A percentile compares a stretch with the other conserved stretches of the same genome.
Conservation (phyloP, 2,113 vertebrate species). For the Equus quagga region DNA sequence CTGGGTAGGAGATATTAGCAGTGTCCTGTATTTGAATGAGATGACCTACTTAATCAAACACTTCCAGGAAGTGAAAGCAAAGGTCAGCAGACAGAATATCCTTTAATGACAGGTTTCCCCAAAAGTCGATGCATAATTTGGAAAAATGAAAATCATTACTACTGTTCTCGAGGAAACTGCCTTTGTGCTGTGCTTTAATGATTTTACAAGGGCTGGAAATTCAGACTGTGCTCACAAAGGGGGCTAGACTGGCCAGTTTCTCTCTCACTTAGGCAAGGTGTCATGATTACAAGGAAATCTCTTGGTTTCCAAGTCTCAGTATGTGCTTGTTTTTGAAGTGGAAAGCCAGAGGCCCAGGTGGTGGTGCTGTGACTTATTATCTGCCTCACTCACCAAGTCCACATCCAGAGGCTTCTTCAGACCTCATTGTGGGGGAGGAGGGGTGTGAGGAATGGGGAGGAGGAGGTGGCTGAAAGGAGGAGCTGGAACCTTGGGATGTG, state of each 20-base stretch:
- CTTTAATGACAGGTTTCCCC: constrained; percentile 60
- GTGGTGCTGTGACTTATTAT: not conserved
- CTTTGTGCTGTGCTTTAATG: constrained; percentile 50
- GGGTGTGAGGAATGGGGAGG: not conserved
- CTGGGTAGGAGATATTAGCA: not conserved
- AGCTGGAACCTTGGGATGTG: not conserved
- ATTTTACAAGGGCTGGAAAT: constrained; percentile 59
- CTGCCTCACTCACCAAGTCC: not conserved
- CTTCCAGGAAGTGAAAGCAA: constrained; percentile 55
- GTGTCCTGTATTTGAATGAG: constrained; percentile 38
- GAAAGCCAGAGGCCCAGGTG: not conserved
- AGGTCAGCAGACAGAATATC: constrained; percentile 64
- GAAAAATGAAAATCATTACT: not conserved
- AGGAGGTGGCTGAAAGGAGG: not conserved
- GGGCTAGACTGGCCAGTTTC: not conserved
- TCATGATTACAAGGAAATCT: not conserved
- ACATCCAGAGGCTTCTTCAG: constrained; percentile 1
- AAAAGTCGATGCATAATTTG: constrained; percentile 45
- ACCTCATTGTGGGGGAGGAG: not conserved
- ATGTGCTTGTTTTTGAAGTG: constrained; percentile 62
- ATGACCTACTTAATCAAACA: constrained; percentile 61
- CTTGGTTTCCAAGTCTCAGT: not conserved
- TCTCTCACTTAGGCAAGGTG: not conserved
- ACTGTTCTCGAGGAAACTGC: constrained; percentile 20
- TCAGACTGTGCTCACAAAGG: constrained; percentile 16